Percentiles rank a stretch among this genome's conserved stretches.
phyloP scores from a whole-genome alignment of 2,113 vertebrate species.

The Tychaedon coryphoeus region DNA sequence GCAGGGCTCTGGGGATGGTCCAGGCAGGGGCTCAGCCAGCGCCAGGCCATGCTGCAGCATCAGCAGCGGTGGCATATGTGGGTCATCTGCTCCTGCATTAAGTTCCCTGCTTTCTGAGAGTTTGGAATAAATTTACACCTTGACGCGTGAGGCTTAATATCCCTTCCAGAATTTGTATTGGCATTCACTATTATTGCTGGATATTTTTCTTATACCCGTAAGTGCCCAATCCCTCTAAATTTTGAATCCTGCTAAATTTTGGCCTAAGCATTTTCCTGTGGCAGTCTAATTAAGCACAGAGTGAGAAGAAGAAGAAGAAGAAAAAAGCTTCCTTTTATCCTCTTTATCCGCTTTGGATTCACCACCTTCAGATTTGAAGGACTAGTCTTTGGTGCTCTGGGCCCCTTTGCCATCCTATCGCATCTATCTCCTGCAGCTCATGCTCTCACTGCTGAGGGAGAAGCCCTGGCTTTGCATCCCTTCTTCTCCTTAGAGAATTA shows the following conservation, averaged over 20 bases:
- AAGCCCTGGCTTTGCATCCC: background rate
- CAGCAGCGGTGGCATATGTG: background rate
- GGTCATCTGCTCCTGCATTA: background rate
- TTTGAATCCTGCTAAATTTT: constrained; percentile 34
- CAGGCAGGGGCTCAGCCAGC: background rate
- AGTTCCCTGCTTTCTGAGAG: background rate
- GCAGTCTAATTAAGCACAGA: constrained; percentile 18
- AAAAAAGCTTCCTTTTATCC: background rate
- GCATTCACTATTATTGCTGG: background rate
- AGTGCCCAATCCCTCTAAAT: background rate
- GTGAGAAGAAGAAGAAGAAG: background rate
- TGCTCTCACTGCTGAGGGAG: background rate
- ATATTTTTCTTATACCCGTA: constrained; percentile 28
- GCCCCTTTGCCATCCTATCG: fast-evolving
- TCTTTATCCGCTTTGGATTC: constrained; percentile 20
- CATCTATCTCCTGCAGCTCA: background rate
- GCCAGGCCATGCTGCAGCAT: fast-evolving
- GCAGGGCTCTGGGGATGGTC: background rate
- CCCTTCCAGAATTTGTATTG: constrained; percentile 59
- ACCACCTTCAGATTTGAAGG: background rate
- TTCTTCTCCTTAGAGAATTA: background rate
- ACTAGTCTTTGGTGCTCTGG: background rate
- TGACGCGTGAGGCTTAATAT: constrained; percentile 49
- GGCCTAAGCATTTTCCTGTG: constrained; percentile 47
- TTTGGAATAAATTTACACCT: constrained; percentile 23